Evolutionary conservation across 2,888 invertebrate genomes (phyloP).

Genomic region (Melieria picta): DNA sequence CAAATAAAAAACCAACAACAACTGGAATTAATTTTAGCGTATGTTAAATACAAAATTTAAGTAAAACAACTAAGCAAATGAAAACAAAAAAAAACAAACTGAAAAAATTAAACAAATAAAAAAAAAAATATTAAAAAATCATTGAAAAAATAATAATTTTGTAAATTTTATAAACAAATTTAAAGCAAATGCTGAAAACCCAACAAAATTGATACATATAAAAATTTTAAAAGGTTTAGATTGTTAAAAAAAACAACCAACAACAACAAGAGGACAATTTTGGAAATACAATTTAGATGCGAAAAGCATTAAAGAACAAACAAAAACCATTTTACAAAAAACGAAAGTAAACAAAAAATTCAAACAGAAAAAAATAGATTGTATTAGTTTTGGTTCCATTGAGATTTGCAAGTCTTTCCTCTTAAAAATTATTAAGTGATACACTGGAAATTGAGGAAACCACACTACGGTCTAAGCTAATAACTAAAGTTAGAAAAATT

Average conservation of each 20-base stretch:
- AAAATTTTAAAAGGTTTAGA: conserved; percentile 30
- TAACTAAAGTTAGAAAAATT: conserved; percentile 34
- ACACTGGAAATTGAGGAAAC: conserved; percentile 23
- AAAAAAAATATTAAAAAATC: conserved; percentile 37
- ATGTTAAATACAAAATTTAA: conserved; percentile 21
- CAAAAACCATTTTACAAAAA: conserved; percentile 24
- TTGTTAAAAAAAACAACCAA: conserved; percentile 3
- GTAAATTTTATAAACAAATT: conserved; percentile 59
- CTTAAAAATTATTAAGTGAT: conserved; percentile 37
- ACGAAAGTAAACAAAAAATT: conserved; percentile 3
- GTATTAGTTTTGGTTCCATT: too few species aligned
- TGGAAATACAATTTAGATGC: conserved; percentile 35
- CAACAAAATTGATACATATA: conserved; percentile 14
- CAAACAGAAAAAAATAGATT: conserved; percentile 13
- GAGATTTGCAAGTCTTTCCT: background rate
- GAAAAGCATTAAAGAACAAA: conserved; percentile 16
- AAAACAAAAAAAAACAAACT: conserved; percentile 12
- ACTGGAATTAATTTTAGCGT: conserved; percentile 21
- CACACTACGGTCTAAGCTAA: conserved; percentile 37
- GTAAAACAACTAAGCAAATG: conserved; percentile 7
- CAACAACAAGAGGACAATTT: conserved; percentile 12
- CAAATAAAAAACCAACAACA: conserved; percentile 30
- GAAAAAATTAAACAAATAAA: background rate
- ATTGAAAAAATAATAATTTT: conserved; percentile 51
- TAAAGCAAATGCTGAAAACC: conserved; percentile 14